These are phyloP conservation scores for Macroteleia sp. DNA, from an alignment of 2,888 invertebrate genomes.

Conservation along the genomic window DNA sequence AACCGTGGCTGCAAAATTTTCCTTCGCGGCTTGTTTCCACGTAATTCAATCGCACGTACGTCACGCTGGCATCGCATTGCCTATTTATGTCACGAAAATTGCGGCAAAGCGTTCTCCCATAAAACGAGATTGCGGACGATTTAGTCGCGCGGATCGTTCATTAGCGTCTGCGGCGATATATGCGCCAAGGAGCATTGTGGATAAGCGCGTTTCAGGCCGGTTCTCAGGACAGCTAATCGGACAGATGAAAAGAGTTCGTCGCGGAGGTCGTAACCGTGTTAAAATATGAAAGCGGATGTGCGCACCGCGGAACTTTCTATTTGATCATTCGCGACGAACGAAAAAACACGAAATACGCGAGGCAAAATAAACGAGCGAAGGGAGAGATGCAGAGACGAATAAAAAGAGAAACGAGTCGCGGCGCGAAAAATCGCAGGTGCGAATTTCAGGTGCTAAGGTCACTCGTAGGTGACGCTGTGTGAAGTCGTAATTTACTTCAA, in stretches of 20 bases:
- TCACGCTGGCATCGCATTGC: slow-evolving; percentile 39
- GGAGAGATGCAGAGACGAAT: not conserved
- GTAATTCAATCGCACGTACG: slow-evolving; percentile 50
- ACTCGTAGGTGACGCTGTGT: slow-evolving; percentile 7
- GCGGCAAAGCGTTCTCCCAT: slow-evolving; percentile 55
- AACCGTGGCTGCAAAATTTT: slow-evolving; percentile 16
- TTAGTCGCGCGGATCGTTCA: slow-evolving; percentile 50
- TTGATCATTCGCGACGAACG: slow-evolving; percentile 46
- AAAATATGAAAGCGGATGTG: slow-evolving; percentile 69
- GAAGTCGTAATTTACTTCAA: no score
- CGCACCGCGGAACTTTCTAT: slow-evolving; percentile 63
- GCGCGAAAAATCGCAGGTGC: slow-evolving; percentile 10
- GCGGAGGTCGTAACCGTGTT: slow-evolving; percentile 68
- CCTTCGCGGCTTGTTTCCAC: slow-evolving; percentile 39
- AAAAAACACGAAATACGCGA: slow-evolving; percentile 3
- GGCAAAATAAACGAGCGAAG: not conserved
- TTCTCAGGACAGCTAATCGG: slow-evolving; percentile 62
- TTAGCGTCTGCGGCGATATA: slow-evolving; percentile 52
- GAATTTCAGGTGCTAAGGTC: slow-evolving; percentile 19
- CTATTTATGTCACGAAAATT: slow-evolving; percentile 59
- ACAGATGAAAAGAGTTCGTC: slow-evolving; percentile 61
- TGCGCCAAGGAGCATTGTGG: slow-evolving; percentile 49
- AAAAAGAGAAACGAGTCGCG: not conserved
- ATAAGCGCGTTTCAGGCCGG: slow-evolving; percentile 55
- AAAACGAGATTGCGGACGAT: slow-evolving; percentile 53